phyloP scores from a whole-genome alignment of 2,888 invertebrate genomes.

The Ischnura elegans region DNA sequence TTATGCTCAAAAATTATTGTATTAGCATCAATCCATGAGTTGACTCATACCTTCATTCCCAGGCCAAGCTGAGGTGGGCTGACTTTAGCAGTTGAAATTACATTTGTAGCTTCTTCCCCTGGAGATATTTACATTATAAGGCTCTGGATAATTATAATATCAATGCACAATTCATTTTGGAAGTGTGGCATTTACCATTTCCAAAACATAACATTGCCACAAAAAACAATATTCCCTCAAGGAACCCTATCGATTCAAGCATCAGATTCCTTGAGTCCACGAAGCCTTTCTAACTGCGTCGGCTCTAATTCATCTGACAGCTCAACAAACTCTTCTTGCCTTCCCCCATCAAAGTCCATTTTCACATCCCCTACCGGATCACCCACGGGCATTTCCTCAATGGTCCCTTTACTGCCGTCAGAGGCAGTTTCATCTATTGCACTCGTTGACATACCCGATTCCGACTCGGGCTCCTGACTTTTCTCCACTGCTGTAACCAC shows the following conservation, averaged over 20 bases:
- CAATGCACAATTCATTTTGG: conserved; percentile 36
- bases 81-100: background rate
- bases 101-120: background rate
- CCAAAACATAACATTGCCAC: conserved; percentile 48
- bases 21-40: conserved; percentile 8
- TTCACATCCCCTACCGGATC: background rate
- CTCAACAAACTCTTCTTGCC: conserved; percentile 54
- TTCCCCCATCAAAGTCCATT: conserved; percentile 44
- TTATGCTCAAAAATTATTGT: conserved; percentile 49
- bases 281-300: conserved; percentile 91
- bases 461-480: conserved; percentile 68
- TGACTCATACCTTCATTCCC: background rate
- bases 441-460: conserved; percentile 51
- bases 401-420: conserved; percentile 68
- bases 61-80: background rate
- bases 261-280: conserved; percentile 94
- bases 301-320: conserved; percentile 93
- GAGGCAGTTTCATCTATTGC: conserved; percentile 71
- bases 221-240: conserved; percentile 24
- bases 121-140: conserved; percentile 18
- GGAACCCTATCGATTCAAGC: conserved; percentile 82
- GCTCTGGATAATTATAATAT: conserved; percentile 14
- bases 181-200: conserved; percentile 3
- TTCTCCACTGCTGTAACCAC: conserved; percentile 71
- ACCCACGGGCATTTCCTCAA: conserved; percentile 34